A percentile compares a stretch with the other conserved stretches of the same genome.
Conservation (phyloP, 2,888 invertebrate species). For the Cecidostiba fungosa region DNA sequence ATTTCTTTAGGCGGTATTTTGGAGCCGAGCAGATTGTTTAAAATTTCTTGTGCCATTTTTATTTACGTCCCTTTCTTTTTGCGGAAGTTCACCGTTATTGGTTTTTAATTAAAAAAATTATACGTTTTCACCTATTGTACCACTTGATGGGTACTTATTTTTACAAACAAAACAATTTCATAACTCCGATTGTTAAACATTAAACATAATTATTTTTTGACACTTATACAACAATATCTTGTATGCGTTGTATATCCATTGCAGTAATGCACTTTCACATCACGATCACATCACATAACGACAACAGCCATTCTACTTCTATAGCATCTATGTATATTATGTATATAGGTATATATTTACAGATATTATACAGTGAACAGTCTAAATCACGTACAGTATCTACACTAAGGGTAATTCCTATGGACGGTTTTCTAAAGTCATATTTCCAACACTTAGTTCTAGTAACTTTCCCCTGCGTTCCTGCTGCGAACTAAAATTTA, state of each 20-base stretch:
- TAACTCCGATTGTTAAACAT: not conserved
- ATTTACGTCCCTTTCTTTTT: not conserved
- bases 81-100: not conserved
- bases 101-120: not conserved
- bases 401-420: too few species aligned
- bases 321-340: too few species aligned
- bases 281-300: not conserved
- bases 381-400: too few species aligned
- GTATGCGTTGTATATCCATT: not conserved
- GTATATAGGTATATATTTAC: too few species aligned
- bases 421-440: too few species aligned
- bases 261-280: constrained; percentile 1
- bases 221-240: not conserved
- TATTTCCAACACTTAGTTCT: too few species aligned
- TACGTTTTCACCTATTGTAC: not conserved
- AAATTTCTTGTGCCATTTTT: constrained; percentile 68
- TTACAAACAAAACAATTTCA: not conserved
- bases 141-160: not conserved
- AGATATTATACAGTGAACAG: too few species aligned
- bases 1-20: constrained; percentile 67
- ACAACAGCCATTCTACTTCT: not conserved
- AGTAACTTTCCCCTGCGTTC: too few species aligned
- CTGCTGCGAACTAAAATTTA: too few species aligned
- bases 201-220: not conserved
- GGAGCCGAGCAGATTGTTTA: constrained; percentile 67